Evolutionary conservation across 2,888 invertebrate genomes (phyloP), one percentile per base, ranked within the genome.

Genomic region (Acronicta psi): DNA sequence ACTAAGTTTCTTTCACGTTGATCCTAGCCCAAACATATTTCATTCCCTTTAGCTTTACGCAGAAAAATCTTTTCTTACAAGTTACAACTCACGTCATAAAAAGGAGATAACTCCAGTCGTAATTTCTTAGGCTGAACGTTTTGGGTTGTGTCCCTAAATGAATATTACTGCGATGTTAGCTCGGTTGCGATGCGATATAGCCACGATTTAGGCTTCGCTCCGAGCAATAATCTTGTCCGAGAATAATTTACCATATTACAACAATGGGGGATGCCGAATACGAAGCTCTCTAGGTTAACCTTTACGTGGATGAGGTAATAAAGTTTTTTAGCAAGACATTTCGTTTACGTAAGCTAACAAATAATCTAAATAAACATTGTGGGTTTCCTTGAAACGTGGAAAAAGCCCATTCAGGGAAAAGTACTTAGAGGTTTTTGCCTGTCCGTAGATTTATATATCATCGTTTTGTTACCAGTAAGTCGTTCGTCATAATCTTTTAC

Each of bases 11-110:
- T 73, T 83, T 75, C 75, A 75, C 68, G 77, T 78, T 75, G 80
- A 82, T 82, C 75, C 75, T 62, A 70, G 65, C 68, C 70, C 69
- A 69, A 79, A 80, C 82, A 84, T 83, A 83, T 82, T 83, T 83
- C 79, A 83, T 80, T 77, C 70, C 70, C 73, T 75, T 75, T 63
- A 69, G 73, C 73, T 73, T 82, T 77, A 78, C 68, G 46, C 42
- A 41, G 59, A 60, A 69, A 66, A 70, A 81, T 80, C 78, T 74
- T 79, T 81, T 69, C 75, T 73, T 74, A 74, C 71, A 71, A 66
- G 74, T 73, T 74, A 74, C 71, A 71, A 66, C 62, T 59, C 66
- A 63, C 59, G 72, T 77, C 78, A 78, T 82, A 80, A 80, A 79
- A 74, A 73, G 51, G 59, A 68, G 69, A 77, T 80, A 73, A 70